Conservation (phyloP, 1,140 invertebrate genomes). For the Carposina sasakii region DNA sequence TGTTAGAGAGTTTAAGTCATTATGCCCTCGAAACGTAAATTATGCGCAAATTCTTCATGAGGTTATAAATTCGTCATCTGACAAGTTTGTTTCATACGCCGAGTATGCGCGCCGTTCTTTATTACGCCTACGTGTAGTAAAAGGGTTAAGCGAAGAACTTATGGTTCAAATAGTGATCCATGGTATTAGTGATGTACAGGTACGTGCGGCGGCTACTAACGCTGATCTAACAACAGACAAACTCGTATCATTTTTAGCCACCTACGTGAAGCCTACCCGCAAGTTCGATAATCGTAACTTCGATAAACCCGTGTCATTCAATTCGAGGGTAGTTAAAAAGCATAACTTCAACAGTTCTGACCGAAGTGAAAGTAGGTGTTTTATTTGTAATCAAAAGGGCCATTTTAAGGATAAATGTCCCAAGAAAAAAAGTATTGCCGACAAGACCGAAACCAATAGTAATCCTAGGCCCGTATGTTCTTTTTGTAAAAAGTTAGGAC, state of each 20-base stretch:
- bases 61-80: slow-evolving; percentile 1
- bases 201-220: slow-evolving; percentile 7
- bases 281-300: neutral
- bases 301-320: too few species aligned
- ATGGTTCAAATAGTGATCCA: neutral
- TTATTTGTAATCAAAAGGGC: too few species aligned
- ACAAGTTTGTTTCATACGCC: slow-evolving; percentile 4
- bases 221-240: neutral
- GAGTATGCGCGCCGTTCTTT: slow-evolving; percentile 2
- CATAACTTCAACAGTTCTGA: too few species aligned
- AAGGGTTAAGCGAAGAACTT: slow-evolving; percentile 4
- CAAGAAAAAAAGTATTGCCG: neutral
- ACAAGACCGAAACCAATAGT: neutral
- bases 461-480: neutral
- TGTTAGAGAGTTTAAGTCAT: slow-evolving; percentile 1
- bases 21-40: neutral
- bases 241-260: slow-evolving; percentile 6
- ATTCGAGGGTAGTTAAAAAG: too few species aligned
- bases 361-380: too few species aligned
- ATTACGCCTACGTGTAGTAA: slow-evolving; percentile 1
- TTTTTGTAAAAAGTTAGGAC: slow-evolving; percentile 10
- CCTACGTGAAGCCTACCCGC: slow-evolving; percentile 5
- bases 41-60: slow-evolving; percentile 4
- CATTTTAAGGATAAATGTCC: too few species aligned
- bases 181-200: slow-evolving; percentile 3